Percentiles rank a stretch among this genome's conserved stretches.
Conservation (phyloP, 2,797 vertebrate genomes). For the Poeciliopsis presidionis region DNA sequence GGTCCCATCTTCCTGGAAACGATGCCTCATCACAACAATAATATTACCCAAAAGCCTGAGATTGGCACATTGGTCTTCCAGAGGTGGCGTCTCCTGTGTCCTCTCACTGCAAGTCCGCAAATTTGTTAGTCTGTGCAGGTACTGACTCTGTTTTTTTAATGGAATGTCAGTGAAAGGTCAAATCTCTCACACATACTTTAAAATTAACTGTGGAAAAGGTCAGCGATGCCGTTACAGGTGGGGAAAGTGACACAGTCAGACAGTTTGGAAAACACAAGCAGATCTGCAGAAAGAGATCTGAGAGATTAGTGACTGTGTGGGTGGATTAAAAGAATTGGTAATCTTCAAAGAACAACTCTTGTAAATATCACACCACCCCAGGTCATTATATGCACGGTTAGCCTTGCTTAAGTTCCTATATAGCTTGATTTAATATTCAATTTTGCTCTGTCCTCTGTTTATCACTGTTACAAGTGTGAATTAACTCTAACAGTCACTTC, state of each 20-base stretch:
- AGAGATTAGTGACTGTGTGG: not conserved
- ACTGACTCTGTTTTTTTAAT: slow-evolving; percentile 26
- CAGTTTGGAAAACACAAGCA: slow-evolving; percentile 17
- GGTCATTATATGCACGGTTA: slow-evolving; percentile 8
- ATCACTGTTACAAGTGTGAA: slow-evolving; percentile 22
- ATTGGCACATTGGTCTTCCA: not conserved
- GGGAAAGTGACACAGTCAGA: slow-evolving; percentile 2
- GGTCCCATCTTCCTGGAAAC: not conserved
- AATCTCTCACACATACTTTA: slow-evolving; percentile 41
- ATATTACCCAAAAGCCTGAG: not conserved
- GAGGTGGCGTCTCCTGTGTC: slow-evolving; percentile 3
- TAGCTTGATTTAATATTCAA: slow-evolving; percentile 35
- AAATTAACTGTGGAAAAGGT: slow-evolving; percentile 46
- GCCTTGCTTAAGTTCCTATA: slow-evolving; percentile 18
- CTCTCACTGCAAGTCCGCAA: slow-evolving; percentile 16
- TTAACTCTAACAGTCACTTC: slow-evolving; percentile 15
- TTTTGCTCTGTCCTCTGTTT: slow-evolving; percentile 32
- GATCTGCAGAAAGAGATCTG: not conserved
- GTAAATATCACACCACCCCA: not conserved
- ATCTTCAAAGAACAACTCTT: slow-evolving; percentile 8
- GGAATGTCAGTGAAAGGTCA: slow-evolving; percentile 51
- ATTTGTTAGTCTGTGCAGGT: slow-evolving; percentile 26
- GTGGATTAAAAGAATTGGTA: not conserved
- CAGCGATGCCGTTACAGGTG: slow-evolving; percentile 2
- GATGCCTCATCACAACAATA: not conserved